These are phyloP conservation scores for Alethe castanea DNA, from an alignment of 2,113 vertebrate species.

Conservation along the genomic window DNA sequence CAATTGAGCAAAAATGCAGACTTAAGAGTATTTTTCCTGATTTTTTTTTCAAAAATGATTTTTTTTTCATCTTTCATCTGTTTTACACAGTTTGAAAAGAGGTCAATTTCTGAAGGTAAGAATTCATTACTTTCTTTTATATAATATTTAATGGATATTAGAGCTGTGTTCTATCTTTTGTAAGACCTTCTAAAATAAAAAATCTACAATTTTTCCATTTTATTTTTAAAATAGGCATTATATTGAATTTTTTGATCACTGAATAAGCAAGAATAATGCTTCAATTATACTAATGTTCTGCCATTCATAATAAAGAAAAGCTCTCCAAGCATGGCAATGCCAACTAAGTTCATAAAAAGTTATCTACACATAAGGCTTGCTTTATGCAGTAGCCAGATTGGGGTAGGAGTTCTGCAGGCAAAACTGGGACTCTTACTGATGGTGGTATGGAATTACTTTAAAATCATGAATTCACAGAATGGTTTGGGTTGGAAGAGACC, in stretches of 20 bases:
- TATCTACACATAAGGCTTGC: neutral
- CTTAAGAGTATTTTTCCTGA: neutral
- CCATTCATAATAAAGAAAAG: neutral
- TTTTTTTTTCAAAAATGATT: neutral
- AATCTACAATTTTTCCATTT: neutral
- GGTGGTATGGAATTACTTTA: neutral
- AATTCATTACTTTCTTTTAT: neutral
- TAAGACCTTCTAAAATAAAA: neutral
- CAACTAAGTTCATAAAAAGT: neutral
- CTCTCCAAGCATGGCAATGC: neutral
- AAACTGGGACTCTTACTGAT: neutral
- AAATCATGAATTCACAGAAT: neutral
- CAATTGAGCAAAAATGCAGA: neutral
- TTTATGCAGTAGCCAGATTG: neutral
- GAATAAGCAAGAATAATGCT: neutral
- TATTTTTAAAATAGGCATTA: neutral
- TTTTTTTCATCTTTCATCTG: neutral
- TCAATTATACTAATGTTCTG: neutral
- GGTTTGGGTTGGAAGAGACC: neutral
- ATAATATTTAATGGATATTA: neutral
- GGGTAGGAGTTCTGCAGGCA: neutral
- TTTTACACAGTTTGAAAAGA: neutral
- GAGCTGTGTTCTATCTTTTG: neutral
- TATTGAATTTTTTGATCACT: neutral
- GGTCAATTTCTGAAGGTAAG: neutral